Percentiles rank a stretch among this genome's conserved stretches.
phyloP scores from a whole-genome alignment of 2,888 invertebrate genomes.

The Glaucopsyche alexis region DNA sequence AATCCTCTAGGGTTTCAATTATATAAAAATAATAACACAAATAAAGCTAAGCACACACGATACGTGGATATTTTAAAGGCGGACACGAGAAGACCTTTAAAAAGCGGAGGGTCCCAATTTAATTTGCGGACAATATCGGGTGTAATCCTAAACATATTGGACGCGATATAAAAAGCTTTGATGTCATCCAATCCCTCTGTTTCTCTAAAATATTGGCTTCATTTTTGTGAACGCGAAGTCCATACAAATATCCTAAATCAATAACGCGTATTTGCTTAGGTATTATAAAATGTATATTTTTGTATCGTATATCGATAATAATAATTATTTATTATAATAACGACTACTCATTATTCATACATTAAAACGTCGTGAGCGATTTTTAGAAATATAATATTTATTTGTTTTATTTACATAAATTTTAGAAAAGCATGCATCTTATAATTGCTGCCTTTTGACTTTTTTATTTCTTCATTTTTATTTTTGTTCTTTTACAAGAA shows the following conservation, averaged over 20 bases:
- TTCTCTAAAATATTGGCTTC: conserved; percentile 58
- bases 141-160: conserved; percentile 76
- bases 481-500: too few relatives aligned
- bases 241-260: conserved; percentile 13
- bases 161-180: conserved; percentile 64
- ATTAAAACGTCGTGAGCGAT: too few relatives aligned
- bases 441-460: too few relatives aligned
- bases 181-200: conserved; percentile 64
- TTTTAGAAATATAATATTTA: too few relatives aligned
- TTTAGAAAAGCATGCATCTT: too few relatives aligned
- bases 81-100: conserved; percentile 72
- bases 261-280: neutral
- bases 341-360: too few relatives aligned
- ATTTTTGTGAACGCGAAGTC: conserved; percentile 42
- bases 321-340: too few relatives aligned
- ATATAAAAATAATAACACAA: conserved; percentile 67
- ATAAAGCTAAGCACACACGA: conserved; percentile 54
- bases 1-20: conserved; percentile 60
- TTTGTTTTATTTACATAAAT: too few relatives aligned
- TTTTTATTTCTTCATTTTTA: too few relatives aligned
- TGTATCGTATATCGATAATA: neutral
- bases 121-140: conserved; percentile 70
- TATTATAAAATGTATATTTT: neutral
- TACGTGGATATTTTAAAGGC: conserved; percentile 67
- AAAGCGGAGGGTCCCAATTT: conserved; percentile 68